Percentiles rank a stretch among this genome's conserved stretches.
phyloP scores from a whole-genome alignment of 2,113 vertebrate species.

The Halcyon malimbica region DNA sequence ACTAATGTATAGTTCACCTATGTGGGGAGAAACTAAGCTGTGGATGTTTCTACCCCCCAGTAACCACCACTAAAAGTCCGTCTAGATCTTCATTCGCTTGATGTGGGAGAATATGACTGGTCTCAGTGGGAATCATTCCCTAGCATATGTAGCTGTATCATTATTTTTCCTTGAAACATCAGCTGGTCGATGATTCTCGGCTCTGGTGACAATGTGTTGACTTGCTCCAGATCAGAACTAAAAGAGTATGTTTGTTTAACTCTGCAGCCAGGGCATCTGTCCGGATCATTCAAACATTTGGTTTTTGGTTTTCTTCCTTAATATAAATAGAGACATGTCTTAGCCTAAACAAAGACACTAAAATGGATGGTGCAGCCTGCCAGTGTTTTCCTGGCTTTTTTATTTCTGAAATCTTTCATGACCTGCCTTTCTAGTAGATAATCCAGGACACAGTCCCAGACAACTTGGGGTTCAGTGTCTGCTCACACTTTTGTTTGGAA shows the following conservation, averaged over 20 bases:
- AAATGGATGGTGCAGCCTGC: not conserved
- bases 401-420: constrained; percentile 17
- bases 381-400: constrained; percentile 14
- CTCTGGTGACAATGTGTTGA: not conserved
- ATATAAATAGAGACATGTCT: constrained; percentile 32
- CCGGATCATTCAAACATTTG: not conserved
- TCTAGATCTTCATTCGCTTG: not conserved
- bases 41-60: not conserved
- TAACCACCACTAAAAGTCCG: not conserved
- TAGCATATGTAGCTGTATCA: not conserved
- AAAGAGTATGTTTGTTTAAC: constrained; percentile 16
- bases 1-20: not conserved
- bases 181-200: not conserved
- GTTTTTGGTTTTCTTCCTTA: constrained; percentile 5
- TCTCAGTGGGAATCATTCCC: not conserved
- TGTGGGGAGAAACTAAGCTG: not conserved
- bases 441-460: not conserved
- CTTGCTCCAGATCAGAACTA: constrained; percentile 4
- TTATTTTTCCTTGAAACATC: not conserved
- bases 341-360: constrained; percentile 42
- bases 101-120: not conserved
- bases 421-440: not conserved
- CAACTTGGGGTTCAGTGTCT: not conserved
- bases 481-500: not conserved
- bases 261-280: constrained; percentile 17